Evolutionary conservation across 2,113 vertebrate species (phyloP).

Genomic region (Clarias magur): DNA sequence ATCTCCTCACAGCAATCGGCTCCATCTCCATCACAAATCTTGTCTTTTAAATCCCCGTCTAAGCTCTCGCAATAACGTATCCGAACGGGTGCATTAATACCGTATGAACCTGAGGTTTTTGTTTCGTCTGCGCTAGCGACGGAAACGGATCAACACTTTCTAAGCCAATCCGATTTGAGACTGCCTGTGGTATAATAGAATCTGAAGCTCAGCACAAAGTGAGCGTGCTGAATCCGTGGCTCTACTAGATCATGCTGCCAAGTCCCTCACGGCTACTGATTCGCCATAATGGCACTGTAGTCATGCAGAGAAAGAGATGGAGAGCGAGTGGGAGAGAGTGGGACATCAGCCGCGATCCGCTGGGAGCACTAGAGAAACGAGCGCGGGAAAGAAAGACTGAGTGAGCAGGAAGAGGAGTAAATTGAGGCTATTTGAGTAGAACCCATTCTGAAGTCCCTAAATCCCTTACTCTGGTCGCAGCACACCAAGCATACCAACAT

Average conservation of each 20-base stretch:
- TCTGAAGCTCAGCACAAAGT: not conserved
- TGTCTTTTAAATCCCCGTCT: not conserved
- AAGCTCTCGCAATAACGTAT: not conserved
- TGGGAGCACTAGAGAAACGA: conserved; percentile 26
- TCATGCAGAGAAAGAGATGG: conserved; percentile 38
- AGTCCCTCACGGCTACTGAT: conserved; percentile 34
- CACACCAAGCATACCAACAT: conserved; percentile 19
- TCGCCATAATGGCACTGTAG: conserved; percentile 41
- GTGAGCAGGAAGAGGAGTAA: conserved; percentile 47
- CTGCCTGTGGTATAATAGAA: not conserved
- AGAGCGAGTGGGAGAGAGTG: not conserved
- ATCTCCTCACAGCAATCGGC: not conserved
- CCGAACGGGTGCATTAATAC: not conserved
- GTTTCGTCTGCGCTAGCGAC: not conserved
- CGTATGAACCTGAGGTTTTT: not conserved
- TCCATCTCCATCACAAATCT: not conserved
- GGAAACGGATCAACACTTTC: not conserved
- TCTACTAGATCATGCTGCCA: conserved; percentile 28
- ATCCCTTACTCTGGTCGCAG: conserved; percentile 26
- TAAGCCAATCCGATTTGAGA: not conserved
- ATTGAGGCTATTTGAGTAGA: conserved; percentile 42
- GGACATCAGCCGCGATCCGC: conserved; percentile 25
- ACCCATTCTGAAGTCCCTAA: conserved; percentile 40
- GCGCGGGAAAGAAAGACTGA: conserved; percentile 40
- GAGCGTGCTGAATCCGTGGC: not conserved